Evolutionary conservation across 2,797 vertebrate species (phyloP).

Genomic region (Cossypha heuglini): DNA sequence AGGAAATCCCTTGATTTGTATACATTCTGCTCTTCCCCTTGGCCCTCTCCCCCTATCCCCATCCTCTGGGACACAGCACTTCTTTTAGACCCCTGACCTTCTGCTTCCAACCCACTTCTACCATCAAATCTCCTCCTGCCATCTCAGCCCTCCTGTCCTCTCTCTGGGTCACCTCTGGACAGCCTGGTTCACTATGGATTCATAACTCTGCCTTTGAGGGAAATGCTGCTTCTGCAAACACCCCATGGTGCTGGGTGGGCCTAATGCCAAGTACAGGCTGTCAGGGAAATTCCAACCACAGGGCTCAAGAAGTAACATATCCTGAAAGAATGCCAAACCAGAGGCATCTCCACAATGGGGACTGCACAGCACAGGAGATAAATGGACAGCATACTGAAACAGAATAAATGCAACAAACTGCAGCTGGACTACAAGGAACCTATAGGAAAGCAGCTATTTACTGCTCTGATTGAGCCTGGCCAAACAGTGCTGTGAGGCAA

Average conservation of each 20-base stretch:
- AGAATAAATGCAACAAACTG: background rate
- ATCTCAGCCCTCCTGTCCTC: background rate
- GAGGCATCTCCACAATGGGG: background rate
- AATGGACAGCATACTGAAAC: background rate
- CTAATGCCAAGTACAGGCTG: background rate
- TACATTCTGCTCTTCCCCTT: background rate
- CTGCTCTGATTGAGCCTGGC: background rate
- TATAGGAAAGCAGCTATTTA: background rate
- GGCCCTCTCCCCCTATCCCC: background rate
- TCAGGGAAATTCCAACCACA: background rate
- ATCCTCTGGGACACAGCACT: background rate
- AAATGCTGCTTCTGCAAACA: background rate
- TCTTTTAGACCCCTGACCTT: background rate
- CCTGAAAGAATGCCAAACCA: background rate
- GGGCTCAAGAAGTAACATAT: background rate
- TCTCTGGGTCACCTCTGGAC: background rate
- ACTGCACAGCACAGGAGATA: background rate
- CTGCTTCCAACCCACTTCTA: background rate
- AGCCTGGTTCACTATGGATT: background rate
- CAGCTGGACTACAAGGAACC: background rate
- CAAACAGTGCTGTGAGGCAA: background rate
- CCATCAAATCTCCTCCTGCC: background rate
- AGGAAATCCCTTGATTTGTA: background rate
- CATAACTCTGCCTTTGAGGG: background rate
- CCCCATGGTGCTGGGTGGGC: background rate